Evolutionary conservation across 92 coral and sea anemone species (phyloP).

Genomic region (Porites divaricata): DNA sequence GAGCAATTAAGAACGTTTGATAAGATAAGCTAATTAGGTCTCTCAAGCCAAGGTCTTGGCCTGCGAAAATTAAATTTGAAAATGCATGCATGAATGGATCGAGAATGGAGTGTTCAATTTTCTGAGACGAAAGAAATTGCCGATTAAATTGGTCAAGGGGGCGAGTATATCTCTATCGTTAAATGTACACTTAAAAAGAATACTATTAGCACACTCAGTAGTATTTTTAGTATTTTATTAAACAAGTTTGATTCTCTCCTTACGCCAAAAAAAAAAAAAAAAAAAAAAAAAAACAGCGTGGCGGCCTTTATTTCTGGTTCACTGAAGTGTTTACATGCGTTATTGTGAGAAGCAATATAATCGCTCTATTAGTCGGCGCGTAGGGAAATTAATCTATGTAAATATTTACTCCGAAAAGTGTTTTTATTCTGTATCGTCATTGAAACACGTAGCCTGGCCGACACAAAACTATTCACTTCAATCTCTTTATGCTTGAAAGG

Average conservation of each 20-base stretch:
- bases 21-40: conserved; percentile 65
- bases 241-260: conserved; percentile 17
- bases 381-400: conserved; percentile 68
- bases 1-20: conserved; percentile 48
- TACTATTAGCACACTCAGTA: neutral
- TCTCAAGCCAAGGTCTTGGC: neutral
- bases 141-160: neutral
- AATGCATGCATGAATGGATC: neutral
- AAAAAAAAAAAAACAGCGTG: conserved; percentile 26
- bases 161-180: neutral
- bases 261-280: conserved; percentile 1
- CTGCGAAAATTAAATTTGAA: conserved; percentile 33
- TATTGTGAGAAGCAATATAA: conserved; percentile 52
- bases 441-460: conserved; percentile 62
- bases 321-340: conserved; percentile 59
- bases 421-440: conserved; percentile 59
- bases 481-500: conserved; percentile 59
- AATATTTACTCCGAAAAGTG: conserved; percentile 82
- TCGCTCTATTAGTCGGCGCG: conserved; percentile 61
- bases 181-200: neutral
- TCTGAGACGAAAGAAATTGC: neutral
- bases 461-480: conserved; percentile 53
- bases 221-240: conserved; percentile 35
- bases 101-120: neutral
- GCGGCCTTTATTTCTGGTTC: conserved; percentile 7